A percentile compares a stretch with the other conserved stretches of the same genome.
phyloP scores from a whole-genome alignment of 92 coral and sea anemone genomes.

The Zoanthus gigantus region DNA sequence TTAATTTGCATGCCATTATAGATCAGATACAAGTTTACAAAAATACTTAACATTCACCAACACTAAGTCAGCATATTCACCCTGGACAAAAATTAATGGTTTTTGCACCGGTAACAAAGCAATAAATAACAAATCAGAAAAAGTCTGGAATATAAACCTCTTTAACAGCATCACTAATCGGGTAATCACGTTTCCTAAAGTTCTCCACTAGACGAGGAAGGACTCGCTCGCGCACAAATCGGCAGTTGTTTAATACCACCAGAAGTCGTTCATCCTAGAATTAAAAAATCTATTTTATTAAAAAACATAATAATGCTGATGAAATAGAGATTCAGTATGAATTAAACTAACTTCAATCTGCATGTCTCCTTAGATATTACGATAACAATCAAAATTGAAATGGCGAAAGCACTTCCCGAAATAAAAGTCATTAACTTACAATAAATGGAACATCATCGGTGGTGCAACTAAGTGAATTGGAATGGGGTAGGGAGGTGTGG shows the following conservation, averaged over 20 bases:
- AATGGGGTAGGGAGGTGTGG: conserved; percentile 15
- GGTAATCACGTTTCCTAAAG: conserved; percentile 77
- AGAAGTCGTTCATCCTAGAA: conserved; percentile 93
- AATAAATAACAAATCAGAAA: background rate
- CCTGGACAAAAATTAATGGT: background rate
- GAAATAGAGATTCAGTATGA: too few species aligned
- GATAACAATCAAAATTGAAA: background rate
- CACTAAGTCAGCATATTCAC: background rate
- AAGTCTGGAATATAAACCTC: conserved; percentile 53
- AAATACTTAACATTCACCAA: too few species aligned
- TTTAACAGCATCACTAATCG: conserved; percentile 73
- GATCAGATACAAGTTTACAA: too few species aligned
- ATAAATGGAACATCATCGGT: conserved; percentile 17
- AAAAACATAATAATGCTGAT: background rate
- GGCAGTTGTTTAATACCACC: conserved; percentile 93
- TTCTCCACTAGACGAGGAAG: conserved; percentile 91
- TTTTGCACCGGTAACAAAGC: background rate
- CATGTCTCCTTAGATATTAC: too few species aligned
- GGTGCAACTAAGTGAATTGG: conserved; percentile 22
- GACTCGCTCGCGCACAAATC: conserved; percentile 84
- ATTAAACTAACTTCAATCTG: too few species aligned
- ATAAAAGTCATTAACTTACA: background rate
- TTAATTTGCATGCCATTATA: too few species aligned
- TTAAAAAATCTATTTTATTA: background rate
- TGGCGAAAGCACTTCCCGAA: background rate